Conservation (phyloP, 2,888 invertebrate species). For the Tillus elongatus region DNA sequence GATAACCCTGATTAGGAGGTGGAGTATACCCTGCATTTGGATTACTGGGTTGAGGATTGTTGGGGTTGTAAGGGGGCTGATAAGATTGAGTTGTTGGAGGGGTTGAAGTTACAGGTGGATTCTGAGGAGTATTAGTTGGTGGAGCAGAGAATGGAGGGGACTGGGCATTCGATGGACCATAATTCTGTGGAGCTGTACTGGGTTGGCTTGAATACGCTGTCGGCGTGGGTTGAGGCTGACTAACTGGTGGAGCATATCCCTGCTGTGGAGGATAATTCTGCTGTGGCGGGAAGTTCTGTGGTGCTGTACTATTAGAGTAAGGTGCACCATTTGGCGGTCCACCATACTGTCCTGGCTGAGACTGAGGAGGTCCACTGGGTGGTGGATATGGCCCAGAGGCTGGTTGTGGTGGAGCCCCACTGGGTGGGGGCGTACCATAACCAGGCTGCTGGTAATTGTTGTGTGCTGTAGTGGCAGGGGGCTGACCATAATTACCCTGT, state of each 20-base stretch:
- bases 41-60: constrained; percentile 39
- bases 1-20: constrained; percentile 36
- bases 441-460: constrained; percentile 43
- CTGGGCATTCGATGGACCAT: constrained; percentile 42
- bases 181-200: constrained; percentile 38
- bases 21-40: constrained; percentile 43
- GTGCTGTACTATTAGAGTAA: constrained; percentile 31
- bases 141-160: constrained; percentile 55
- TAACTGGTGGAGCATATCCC: constrained; percentile 37
- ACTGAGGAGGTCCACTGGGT: constrained; percentile 33
- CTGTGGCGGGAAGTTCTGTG: constrained; percentile 37
- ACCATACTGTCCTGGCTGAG: constrained; percentile 33
- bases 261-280: constrained; percentile 51
- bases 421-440: constrained; percentile 36
- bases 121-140: constrained; percentile 38
- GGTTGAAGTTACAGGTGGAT: constrained; percentile 46
- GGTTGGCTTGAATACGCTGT: constrained; percentile 34
- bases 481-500: constrained; percentile 51
- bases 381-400: constrained; percentile 39
- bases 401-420: constrained; percentile 30
- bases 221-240: constrained; percentile 29
- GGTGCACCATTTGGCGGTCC: constrained; percentile 36
- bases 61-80: constrained; percentile 46
- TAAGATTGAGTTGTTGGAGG: constrained; percentile 44
- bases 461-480: constrained; percentile 49